A percentile compares a stretch with the other conserved stretches of the same genome.
phyloP scores from a whole-genome alignment of 2,113 vertebrate genomes.

The Chinchilla lanigera region DNA sequence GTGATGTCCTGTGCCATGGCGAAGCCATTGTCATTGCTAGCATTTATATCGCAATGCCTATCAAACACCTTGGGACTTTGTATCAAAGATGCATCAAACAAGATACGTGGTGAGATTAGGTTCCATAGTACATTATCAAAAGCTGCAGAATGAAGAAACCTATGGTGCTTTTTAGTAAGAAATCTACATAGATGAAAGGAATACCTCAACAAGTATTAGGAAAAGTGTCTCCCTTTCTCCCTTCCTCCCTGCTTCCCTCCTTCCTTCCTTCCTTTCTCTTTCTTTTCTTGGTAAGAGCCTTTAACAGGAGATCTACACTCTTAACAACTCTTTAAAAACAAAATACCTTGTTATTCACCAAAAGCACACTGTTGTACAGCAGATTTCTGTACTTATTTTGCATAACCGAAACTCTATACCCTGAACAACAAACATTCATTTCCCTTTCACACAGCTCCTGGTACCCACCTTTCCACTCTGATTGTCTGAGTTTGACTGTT shows the following conservation, averaged over 20 bases:
- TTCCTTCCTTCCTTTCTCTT: background rate
- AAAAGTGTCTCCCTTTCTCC: background rate
- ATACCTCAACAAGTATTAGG: background rate
- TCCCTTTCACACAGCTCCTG: background rate
- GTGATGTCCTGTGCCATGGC: background rate
- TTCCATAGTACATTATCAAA: too few species aligned
- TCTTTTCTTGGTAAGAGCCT: background rate
- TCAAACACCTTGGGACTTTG: background rate
- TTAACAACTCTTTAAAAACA: background rate
- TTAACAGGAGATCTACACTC: background rate
- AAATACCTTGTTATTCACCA: fast-evolving
- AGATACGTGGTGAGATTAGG: background rate
- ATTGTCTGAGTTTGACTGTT: background rate
- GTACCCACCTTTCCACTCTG: too few species aligned
- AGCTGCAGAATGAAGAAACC: background rate
- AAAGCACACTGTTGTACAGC: fast-evolving
- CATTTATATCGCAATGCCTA: background rate
- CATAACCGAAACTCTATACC: too few species aligned
- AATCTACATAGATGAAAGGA: background rate
- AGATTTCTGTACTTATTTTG: too few species aligned
- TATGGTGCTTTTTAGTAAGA: background rate
- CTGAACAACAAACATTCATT: fast-evolving
- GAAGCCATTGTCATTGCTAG: fast-evolving
- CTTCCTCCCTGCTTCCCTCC: too few species aligned
- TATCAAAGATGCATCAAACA: background rate